A percentile compares a stretch with the other conserved stretches of the same genome.
Conservation (phyloP, 2,797 vertebrate species). For the Euthynnus affinis region DNA sequence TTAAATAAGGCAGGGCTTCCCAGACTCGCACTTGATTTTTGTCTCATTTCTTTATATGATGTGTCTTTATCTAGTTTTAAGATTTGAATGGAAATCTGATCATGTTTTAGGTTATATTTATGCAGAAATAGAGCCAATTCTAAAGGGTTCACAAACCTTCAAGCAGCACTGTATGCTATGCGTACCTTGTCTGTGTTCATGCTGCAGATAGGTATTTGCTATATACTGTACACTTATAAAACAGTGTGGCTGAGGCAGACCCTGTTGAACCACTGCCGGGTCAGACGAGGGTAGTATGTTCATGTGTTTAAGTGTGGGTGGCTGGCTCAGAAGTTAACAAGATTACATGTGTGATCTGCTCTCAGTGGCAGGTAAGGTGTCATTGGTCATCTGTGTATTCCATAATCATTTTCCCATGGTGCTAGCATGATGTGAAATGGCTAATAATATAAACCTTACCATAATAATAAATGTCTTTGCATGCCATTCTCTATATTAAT, state of each 20-base stretch:
- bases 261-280: not conserved
- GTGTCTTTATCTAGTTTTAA: no score
- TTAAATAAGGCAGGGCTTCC: no score
- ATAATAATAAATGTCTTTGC: not conserved
- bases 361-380: constrained; percentile 7
- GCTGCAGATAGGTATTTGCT: not conserved
- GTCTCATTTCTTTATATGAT: no score
- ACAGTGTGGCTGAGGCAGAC: not conserved
- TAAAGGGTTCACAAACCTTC: no score
- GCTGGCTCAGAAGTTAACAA: constrained; percentile 33
- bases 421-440: not conserved
- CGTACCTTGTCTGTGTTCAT: not conserved
- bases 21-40: no score
- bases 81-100: no score
- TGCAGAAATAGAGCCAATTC: no score
- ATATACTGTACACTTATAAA: not conserved
- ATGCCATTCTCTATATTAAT: not conserved
- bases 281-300: constrained; percentile 22
- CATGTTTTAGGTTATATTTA: no score
- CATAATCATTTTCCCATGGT: not conserved
- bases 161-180: no score
- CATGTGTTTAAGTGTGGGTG: constrained; percentile 1
- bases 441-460: not conserved
- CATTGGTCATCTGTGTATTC: constrained; percentile 9
- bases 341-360: constrained; percentile 36